Evolutionary conservation across 2,113 vertebrate genomes (phyloP).

Genomic region (Microtus oregoni): DNA sequence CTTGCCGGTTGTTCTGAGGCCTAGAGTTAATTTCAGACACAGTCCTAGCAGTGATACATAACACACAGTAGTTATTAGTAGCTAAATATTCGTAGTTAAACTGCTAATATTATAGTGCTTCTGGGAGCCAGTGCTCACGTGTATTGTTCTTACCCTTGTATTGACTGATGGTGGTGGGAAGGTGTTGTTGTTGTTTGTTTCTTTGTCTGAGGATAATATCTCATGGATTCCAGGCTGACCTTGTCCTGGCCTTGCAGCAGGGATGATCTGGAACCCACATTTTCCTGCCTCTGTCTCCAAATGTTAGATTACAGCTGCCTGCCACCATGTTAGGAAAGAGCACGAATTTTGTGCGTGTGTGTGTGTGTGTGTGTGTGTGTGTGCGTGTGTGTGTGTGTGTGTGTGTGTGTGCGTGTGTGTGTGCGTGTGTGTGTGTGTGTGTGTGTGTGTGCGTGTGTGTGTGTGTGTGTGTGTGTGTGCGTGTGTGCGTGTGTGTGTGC

Average conservation of each 20-base stretch:
- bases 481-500: not conserved
- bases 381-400: not conserved
- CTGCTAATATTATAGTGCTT: not conserved
- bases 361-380: not conserved
- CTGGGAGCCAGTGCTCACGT: not conserved
- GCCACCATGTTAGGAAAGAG: not conserved
- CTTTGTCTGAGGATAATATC: not conserved
- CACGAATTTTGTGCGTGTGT: not conserved
- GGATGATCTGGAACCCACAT: not conserved
- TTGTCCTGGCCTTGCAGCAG: not conserved
- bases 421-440: not conserved
- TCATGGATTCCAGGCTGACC: not conserved
- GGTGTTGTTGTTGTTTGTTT: not conserved
- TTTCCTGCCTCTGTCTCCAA: not conserved
- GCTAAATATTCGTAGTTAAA: not conserved
- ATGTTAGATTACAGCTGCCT: not conserved
- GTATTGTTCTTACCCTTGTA: not conserved
- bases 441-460: not conserved
- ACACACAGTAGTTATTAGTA: not conserved
- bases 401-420: too few species aligned
- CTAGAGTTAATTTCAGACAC: slow-evolving; percentile 26
- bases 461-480: not conserved
- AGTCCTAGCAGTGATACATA: not conserved
- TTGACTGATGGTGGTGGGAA: not conserved
- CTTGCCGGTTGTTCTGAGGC: slow-evolving; percentile 49